Conservation (phyloP, 2,113 vertebrate species). For the Nyctereutes procyonoides region DNA sequence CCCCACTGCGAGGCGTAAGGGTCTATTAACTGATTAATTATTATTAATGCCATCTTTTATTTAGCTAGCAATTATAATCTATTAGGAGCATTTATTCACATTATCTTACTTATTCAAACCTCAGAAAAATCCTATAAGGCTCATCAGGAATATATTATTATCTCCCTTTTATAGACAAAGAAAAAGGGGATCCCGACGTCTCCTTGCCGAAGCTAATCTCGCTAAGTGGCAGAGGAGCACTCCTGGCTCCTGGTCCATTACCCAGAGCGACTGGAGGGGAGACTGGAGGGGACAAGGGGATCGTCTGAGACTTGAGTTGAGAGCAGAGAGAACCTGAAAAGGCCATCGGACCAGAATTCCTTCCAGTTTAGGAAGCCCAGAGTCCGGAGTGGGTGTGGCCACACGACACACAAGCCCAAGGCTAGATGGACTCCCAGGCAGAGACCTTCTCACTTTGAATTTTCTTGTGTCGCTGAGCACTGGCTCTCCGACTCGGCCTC, state of each 20-base stretch:
- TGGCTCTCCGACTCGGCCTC: not conserved
- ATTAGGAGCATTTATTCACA: slow-evolving; percentile 72
- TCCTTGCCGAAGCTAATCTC: not conserved
- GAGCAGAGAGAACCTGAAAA: not conserved
- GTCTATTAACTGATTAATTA: slow-evolving; percentile 71
- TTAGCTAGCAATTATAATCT: slow-evolving; percentile 76
- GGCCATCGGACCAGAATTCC: not conserved
- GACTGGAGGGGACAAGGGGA: not conserved
- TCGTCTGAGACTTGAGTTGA: not conserved
- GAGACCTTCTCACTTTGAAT: slow-evolving; percentile 23
- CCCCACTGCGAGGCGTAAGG: slow-evolving; percentile 18
- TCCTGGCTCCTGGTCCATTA: not conserved
- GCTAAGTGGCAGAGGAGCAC: slow-evolving; percentile 19
- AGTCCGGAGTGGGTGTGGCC: slow-evolving; percentile 12
- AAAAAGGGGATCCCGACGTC: slow-evolving; percentile 6
- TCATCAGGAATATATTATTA: slow-evolving; percentile 72
- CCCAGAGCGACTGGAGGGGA: not conserved
- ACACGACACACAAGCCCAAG: not conserved
- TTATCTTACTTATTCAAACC: slow-evolving; percentile 60
- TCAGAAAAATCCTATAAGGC: slow-evolving; percentile 67
- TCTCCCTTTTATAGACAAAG: slow-evolving; percentile 65
- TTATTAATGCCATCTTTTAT: slow-evolving; percentile 73
- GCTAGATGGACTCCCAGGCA: not conserved
- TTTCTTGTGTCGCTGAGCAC: not conserved
- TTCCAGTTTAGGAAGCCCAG: not conserved